Evolutionary conservation across 2,888 invertebrate species (phyloP), one percentile per base, ranked within the genome.

Genomic region (Muscina levida): DNA sequence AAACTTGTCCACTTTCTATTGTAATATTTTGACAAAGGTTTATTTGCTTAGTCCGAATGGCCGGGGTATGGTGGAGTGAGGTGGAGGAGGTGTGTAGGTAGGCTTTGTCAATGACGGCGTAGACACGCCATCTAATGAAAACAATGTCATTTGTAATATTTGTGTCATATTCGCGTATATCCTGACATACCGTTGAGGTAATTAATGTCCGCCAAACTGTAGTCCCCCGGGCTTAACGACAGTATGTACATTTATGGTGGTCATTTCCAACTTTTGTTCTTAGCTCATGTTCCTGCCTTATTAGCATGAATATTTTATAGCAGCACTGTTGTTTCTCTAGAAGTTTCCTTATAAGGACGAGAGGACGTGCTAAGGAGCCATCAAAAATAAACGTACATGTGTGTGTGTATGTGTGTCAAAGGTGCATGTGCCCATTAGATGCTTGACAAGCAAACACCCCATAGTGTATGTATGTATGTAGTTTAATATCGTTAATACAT

Each of bases 191-290:
- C 19, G 17, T 62, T 13, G 39, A 19, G 42, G 15, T 42, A 62
- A 62, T 62, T 62, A 42, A 62, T 62, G 42, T 42, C 42, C n/a
- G 62, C n/a, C n/a, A n/a, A n/a, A n/a, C n/a, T n/a, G n/a, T n/a
- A n/a, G n/a, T n/a, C n/a, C n/a, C n/a, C n/a, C n/a, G n/a, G n/a
- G n/a, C n/a, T n/a, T n/a, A n/a, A n/a, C n/a, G n/a, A n/a, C n/a
- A n/a, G n/a, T n/a, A n/a, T 19, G 22, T 42, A 19, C 39, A 13
- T 53, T 13, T 19, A 22, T 22, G 24, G 15, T 59, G 59, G 39
- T n/a, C 22, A 19, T 10, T 17, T 19, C 19, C 39, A 59, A 5
- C n/a, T n/a, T n/a, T n/a, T n/a, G n/a, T n/a, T n/a, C n/a, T n/a
- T n/a, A n/a, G n/a, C n/a, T n/a, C n/a, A n/a, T n/a, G n/a, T n/a